Conservation (phyloP, 35 echinoderm and acorn worm genomes). For the Anneissia japonica region DNA sequence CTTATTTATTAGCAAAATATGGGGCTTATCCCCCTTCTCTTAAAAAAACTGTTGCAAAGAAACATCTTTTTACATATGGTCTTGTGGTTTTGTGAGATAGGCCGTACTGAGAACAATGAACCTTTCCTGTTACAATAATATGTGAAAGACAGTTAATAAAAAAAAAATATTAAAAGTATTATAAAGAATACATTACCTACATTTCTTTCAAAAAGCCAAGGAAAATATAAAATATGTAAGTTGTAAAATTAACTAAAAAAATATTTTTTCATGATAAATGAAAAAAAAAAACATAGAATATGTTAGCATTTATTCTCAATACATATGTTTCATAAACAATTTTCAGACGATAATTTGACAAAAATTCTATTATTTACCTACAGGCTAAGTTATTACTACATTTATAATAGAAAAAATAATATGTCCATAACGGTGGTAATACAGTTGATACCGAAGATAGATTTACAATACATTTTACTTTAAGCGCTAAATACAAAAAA, state of each 20-base stretch:
- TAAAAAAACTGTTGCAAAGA: no score
- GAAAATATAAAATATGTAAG: neutral
- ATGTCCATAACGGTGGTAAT: neutral
- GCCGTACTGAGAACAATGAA: no score
- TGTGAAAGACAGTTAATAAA: neutral
- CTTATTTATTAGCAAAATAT: no score
- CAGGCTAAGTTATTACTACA: neutral
- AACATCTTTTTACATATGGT: no score
- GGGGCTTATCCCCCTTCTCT: no score
- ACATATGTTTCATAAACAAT: neutral
- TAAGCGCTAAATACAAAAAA: neutral
- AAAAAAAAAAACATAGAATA: neutral
- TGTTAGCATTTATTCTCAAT: neutral
- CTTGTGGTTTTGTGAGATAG: no score
- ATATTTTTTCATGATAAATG: neutral
- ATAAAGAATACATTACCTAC: no score
- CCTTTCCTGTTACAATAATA: neutral
- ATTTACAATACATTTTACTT: neutral
- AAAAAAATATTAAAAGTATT: no score
- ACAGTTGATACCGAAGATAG: neutral
- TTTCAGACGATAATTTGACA: neutral
- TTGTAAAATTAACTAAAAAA: neutral
- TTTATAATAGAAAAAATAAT: slow-evolving; percentile 1
- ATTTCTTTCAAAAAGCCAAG: neutral
- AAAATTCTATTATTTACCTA: neutral